Base-by-base conservation (phyloP, 2,797 vertebrate genomes). In the Tarsius wallacei region DNA sequence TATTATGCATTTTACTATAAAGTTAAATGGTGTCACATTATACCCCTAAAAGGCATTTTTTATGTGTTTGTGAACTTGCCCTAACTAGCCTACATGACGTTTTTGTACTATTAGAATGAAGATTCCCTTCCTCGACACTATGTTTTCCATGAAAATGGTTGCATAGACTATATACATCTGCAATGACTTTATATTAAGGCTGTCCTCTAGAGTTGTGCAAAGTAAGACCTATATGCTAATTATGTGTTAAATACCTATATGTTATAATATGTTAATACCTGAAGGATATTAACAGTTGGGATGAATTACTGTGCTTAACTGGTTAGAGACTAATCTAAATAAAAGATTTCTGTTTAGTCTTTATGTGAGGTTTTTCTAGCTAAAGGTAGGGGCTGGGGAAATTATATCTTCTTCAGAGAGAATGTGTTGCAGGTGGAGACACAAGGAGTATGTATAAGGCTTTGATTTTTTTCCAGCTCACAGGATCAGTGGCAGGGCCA, bases 1-100 rank as follows among this genome's bases (percentile, higher is more conserved):
- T 78, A 87, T 73, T 91, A 19, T 77, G 55, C 13, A 11, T 93
- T 92, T 82, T 42, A 31, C 15, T 86, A 5, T 87, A 95, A 80
- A 22, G 4, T 36, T 36, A 59, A 85, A 12, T 61, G 28, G 19
- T 71, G 53, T 55, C 26, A 47, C 1, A 21, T 2, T 68, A 2
- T 22, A 8, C 10, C 16, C 31, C 84, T 74, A 68, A 87, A 85
- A 96, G 42, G 14, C 22, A 10, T 83, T 82, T 68, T 22, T 55
- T 49, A 33, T 33, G 5, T 4, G 17, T 84, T 92, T 66, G 42
- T 53, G 16, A 87, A 84, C 11, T 8, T 88, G 70, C 3, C 12
- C n/a, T 70, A 7, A 13, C 14, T 73, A 21, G 17, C 7, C 53
- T 55, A 66, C 6, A 0, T 68, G 12, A 11, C 47, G 3, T n/a